A percentile compares a stretch with the other conserved stretches of the same genome.
Conservation (phyloP, 2,888 invertebrate species). For the Agapetus fuscipes region DNA sequence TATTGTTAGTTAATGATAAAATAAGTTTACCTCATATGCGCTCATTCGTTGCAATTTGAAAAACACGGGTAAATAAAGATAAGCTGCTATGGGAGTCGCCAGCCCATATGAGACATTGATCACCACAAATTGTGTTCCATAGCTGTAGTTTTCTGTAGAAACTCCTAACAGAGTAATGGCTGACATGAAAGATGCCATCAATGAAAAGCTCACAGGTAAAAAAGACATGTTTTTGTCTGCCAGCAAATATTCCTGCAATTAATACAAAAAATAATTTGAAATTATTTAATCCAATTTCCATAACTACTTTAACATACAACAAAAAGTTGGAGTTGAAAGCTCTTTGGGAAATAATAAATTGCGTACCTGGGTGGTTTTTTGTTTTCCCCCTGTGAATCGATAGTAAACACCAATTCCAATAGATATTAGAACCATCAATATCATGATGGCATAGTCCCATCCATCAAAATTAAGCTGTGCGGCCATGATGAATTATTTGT, state of each 20-base stretch:
- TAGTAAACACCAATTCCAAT: conserved; percentile 75
- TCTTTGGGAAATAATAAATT: no score
- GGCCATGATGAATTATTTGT: conserved; percentile 6
- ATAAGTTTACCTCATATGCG: conserved; percentile 75
- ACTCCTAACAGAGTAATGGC: conserved; percentile 84
- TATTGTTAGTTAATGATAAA: no score
- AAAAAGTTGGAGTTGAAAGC: no score
- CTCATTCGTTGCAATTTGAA: conserved; percentile 75
- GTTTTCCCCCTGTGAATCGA: conserved; percentile 74
- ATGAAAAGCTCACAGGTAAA: conserved; percentile 72
- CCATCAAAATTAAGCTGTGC: conserved; percentile 37
- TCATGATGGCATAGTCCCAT: conserved; percentile 71
- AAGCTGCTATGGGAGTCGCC: conserved; percentile 68
- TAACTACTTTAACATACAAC: no score
- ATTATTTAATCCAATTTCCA: no score
- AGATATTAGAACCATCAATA: conserved; percentile 58
- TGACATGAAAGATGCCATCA: conserved; percentile 93
- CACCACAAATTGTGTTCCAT: conserved; percentile 69
- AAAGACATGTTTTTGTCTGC: conserved; percentile 75
- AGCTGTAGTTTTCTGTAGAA: conserved; percentile 77
- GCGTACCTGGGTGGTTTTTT: conserved; percentile 70
- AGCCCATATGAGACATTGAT: conserved; percentile 68
- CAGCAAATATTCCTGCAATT: conserved; percentile 72
- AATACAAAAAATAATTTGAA: no score
- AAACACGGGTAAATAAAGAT: conserved; percentile 76